A percentile compares a stretch with the other conserved stretches of the same genome.
Evolutionary conservation across 2,888 invertebrate species (phyloP).

Genomic region (Chrysina gloriosa): DNA sequence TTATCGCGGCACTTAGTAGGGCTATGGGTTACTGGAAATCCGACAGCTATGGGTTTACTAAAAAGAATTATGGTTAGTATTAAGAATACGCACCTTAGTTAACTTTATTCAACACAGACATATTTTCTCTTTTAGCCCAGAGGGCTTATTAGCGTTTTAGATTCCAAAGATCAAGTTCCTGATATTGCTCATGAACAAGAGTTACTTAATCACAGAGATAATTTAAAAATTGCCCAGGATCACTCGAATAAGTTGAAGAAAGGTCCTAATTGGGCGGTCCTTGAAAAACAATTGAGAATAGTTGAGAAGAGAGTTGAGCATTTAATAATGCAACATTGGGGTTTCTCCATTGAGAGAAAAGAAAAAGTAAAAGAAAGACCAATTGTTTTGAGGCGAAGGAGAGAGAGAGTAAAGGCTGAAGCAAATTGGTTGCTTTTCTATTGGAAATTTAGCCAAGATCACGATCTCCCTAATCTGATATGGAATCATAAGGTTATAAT

Average conservation of each 20-base stretch:
- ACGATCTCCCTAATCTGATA: conserved; percentile 94
- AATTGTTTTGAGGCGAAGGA: conserved; percentile 88
- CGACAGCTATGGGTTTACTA: conserved; percentile 88
- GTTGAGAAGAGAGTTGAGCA: conserved; percentile 81
- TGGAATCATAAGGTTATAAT: conserved; percentile 96
- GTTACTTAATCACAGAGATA: conserved; percentile 85
- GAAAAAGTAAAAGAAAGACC: conserved; percentile 81
- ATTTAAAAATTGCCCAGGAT: conserved; percentile 92
- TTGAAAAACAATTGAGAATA: conserved; percentile 78
- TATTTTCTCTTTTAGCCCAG: conserved; percentile 75
- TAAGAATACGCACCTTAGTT: neutral
- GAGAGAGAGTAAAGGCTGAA: conserved; percentile 87
- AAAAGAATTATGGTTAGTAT: conserved; percentile 84
- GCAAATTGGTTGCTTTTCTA: conserved; percentile 96
- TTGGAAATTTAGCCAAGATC: conserved; percentile 94
- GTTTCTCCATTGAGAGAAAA: conserved; percentile 69
- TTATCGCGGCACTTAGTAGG: conserved; percentile 93
- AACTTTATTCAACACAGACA: neutral
- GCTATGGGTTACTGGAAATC: conserved; percentile 96
- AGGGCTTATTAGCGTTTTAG: conserved; percentile 89
- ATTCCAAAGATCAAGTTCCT: conserved; percentile 87
- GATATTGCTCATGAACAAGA: conserved; percentile 78
- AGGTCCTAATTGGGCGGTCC: conserved; percentile 77
- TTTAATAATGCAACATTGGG: conserved; percentile 80
- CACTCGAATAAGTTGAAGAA: conserved; percentile 76